Base-by-base conservation (phyloP, 2,888 invertebrate species). In the Lysandra coridon region DNA sequence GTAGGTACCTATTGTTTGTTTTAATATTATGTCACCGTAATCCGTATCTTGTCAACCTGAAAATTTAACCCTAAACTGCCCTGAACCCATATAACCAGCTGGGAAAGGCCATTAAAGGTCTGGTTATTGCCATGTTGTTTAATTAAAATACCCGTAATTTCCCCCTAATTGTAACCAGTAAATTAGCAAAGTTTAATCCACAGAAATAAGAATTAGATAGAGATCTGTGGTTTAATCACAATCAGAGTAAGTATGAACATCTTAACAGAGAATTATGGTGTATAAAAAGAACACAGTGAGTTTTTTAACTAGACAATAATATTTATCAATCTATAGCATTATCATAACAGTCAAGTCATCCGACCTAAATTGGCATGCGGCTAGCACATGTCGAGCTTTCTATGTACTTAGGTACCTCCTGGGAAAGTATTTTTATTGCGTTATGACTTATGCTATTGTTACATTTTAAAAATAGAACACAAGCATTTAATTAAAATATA, bases 301-400 rank as follows among this genome's bases (percentile, higher is more conserved):
- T 57, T 57, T 17, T 57, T 57, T 17, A 57, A 57, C 14, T 57
- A 53, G 12, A 40, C 40, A 40, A 40, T 40, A 10, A 49, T 49
- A 10, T 49, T 12, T 57, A 57, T 14, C 12, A 57, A 57, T 57
- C 17, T 17, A 57, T 62, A 23, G 30, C 1, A 30, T 40, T 74
- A 44, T 74, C 74, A 53, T 76, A 76, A 57, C 14, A 75, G 30
- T 37, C 4, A 53, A 76, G 14, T 76, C 30, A 53, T 57, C 53
- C 49, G 57, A 76, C 76, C 76, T 76, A 76, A 33, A 57, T 76
- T 53, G 76, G 57, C 76, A 76, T 53, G 76, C 17, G 57, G 57
- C 33, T 14, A 53, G 33, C 76, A 76, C 30, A 76, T 76, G 76
- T 76, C 12, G 5, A 49, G 33, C 17, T 69, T 33, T 69, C 69